Percentiles rank a stretch among this genome's conserved stretches.
Conservation (phyloP, 2,113 vertebrate species). For the Mobula hypostoma region DNA sequence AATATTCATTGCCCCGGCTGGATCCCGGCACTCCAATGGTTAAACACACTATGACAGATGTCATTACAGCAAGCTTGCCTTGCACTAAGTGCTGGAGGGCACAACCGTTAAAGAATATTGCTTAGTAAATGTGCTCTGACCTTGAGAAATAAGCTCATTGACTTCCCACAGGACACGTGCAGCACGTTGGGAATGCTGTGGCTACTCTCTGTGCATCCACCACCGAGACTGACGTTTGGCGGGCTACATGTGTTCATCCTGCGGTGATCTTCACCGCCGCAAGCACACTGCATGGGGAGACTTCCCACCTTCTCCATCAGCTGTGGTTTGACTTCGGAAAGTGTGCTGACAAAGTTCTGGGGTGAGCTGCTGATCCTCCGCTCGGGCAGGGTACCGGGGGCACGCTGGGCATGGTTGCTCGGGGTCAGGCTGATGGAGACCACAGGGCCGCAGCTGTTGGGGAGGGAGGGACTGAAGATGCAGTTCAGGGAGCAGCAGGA, state of each 20-base stretch:
- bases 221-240: neutral
- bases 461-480: neutral
- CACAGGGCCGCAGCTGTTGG: neutral
- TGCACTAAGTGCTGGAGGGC: neutral
- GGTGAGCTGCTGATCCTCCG: neutral
- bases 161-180: neutral
- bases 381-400: neutral
- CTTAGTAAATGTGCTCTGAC: neutral
- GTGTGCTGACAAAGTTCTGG: neutral
- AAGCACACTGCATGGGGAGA: neutral
- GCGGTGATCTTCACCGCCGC: neutral
- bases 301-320: neutral
- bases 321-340: neutral
- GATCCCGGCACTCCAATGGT: neutral
- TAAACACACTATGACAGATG: neutral
- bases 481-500: neutral
- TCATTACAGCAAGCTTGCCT: neutral
- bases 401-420: neutral
- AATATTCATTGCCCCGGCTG: neutral
- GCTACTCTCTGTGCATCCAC: neutral
- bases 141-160: constrained; percentile 6
- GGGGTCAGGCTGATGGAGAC: constrained; percentile 11
- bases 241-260: neutral
- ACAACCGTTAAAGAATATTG: neutral
- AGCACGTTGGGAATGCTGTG: neutral